A percentile compares a stretch with the other conserved stretches of the same genome.
phyloP scores from a whole-genome alignment of 1,140 invertebrate genomes.

The Drosophila santomea region DNA sequence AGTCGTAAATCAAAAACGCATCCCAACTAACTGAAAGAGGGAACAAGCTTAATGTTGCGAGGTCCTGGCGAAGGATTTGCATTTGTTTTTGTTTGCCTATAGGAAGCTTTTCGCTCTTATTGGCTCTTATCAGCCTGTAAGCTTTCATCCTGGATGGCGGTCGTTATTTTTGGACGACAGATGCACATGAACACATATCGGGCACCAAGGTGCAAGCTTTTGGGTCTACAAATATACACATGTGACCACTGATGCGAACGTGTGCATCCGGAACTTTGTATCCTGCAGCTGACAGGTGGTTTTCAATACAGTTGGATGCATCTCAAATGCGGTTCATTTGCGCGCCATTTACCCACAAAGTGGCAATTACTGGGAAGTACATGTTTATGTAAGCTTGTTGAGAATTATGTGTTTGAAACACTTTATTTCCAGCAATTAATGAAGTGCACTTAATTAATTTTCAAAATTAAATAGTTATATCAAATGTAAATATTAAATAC shows the following conservation, averaged over 20 bases:
- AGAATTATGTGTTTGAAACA: no score
- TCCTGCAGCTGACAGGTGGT: conserved; percentile 12
- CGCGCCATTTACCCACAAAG: no score
- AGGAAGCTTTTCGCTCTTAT: conserved; percentile 16
- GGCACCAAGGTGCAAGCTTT: conserved; percentile 11
- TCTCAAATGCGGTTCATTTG: no score
- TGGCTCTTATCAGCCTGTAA: conserved; percentile 9
- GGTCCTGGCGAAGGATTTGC: conserved; percentile 4
- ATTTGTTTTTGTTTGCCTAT: background rate
- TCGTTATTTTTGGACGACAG: conserved; percentile 8
- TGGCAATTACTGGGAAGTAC: no score
- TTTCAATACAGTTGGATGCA: background rate
- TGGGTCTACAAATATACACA: background rate
- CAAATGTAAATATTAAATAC: no score
- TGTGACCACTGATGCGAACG: background rate
- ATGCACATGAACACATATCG: conserved; percentile 9
- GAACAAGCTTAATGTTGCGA: conserved; percentile 11
- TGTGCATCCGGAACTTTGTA: conserved; percentile 2
- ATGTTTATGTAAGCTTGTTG: no score
- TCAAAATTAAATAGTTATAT: no score
- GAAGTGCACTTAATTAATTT: no score
- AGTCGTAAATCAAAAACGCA: conserved; percentile 15
- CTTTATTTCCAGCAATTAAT: no score
- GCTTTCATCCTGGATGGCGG: conserved; percentile 11
- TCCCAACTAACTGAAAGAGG: background rate